These are phyloP conservation scores for Amiota mariae DNA, from an alignment of 2,888 invertebrate species.

Conservation along the genomic window DNA sequence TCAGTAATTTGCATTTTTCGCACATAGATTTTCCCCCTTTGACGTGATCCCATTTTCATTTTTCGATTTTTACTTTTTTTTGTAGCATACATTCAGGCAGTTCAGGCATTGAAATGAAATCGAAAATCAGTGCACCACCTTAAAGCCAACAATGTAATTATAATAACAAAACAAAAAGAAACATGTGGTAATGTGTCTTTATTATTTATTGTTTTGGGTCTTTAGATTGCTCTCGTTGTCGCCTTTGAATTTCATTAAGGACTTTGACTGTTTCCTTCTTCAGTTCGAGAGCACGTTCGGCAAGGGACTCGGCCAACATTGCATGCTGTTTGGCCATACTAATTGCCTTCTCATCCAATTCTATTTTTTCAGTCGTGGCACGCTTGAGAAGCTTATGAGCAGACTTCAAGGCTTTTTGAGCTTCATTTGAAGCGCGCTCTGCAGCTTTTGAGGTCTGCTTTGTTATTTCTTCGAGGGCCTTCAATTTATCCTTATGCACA, in stretches of 20 bases:
- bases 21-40: slow-evolving; percentile 40
- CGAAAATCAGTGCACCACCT: not conserved
- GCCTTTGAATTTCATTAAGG: slow-evolving; percentile 37
- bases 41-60: not conserved
- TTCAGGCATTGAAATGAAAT: not conserved
- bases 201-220: not conserved
- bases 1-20: slow-evolving; percentile 52
- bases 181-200: too few species aligned
- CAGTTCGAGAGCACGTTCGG: slow-evolving; percentile 45
- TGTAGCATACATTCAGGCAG: slow-evolving; percentile 8
- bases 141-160: not conserved
- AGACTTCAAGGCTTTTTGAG: slow-evolving; percentile 44
- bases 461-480: slow-evolving; percentile 37
- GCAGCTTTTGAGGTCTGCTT: slow-evolving; percentile 40
- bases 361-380: not conserved
- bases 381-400: slow-evolving; percentile 45
- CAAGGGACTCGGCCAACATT: slow-evolving; percentile 49
- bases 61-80: slow-evolving; percentile 1
- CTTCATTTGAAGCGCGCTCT: slow-evolving; percentile 43
- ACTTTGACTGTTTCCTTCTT: slow-evolving; percentile 49
- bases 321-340: slow-evolving; percentile 52
- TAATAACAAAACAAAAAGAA: not conserved
- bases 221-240: not conserved
- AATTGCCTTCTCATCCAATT: slow-evolving; percentile 30
- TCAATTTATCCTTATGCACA: slow-evolving; percentile 13